Base-by-base conservation (phyloP, 2,888 invertebrate species). In the Ophion ellenae region DNA sequence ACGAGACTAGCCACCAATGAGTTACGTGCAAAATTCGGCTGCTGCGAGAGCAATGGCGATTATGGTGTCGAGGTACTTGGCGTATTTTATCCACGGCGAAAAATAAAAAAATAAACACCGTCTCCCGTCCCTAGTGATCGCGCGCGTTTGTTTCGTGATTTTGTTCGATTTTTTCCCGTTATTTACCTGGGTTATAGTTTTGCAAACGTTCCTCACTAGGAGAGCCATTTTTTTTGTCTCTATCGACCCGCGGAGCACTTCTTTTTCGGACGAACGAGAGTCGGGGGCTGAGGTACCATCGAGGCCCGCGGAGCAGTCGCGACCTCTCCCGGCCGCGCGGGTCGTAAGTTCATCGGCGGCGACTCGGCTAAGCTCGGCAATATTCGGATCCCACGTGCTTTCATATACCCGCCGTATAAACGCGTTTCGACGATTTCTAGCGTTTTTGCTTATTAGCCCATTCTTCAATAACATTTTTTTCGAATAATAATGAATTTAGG, bases 141-240 rank as follows among this genome's bases (percentile, higher is more conserved):
- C 36, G 7, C 24, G 40, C 36, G 24, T 24, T 71, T 57, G 5
- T 61, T 10, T 7, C 24, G 24, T 17, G 17, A 9, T 24, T 17
- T 36, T 53, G n/a, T 53, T 71, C 11, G n/a, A 20, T 61, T 40
- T 59, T 67, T 20, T 36, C 53, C 40, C n/a, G 78, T 75, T 17
- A 53, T 53, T 80, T 92, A 93, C 93, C 92, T 93, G 93, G 24
- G 91, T 88, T 69, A 93, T 84, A 77, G 90, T 89, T 84, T 91
- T 93, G 88, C 90, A 92, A 86, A 92, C 87, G 86, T 92, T 93
- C 86, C 91, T 91, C 76, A 90, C 90, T 71, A 93, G 88, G 75
- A 93, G 89, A 90, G 93, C 92, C 93, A 93, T 93, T 91, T 92
- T 92, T 90, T 89, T 81, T 85, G 17, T 80, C 61, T 45, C 64